Evolutionary conservation across 2,113 vertebrate genomes (phyloP).

Genomic region (Hippocampus zosterae): DNA sequence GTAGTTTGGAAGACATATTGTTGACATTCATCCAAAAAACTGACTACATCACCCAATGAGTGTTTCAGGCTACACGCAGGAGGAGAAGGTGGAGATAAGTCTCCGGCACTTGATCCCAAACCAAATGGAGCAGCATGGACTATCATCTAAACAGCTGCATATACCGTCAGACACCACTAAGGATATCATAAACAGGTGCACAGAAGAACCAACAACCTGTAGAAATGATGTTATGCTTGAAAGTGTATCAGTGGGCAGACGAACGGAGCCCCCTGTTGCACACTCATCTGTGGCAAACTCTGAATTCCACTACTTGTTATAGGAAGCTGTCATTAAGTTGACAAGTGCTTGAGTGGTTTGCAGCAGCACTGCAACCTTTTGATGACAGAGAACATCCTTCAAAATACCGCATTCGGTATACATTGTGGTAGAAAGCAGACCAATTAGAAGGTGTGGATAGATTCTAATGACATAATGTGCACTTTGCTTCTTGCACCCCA

Average conservation of each 20-base stretch:
- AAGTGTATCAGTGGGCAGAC: background rate
- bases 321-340: conserved; percentile 1
- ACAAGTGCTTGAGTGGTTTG: background rate
- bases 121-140: conserved; percentile 90
- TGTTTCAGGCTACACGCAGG: conserved; percentile 89
- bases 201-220: background rate
- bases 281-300: background rate
- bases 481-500: no score
- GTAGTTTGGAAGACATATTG: background rate
- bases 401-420: background rate
- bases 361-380: background rate
- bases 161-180: conserved; percentile 84
- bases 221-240: background rate
- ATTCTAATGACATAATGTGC: no score
- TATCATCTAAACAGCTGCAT: conserved; percentile 89
- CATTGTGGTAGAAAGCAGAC: no score
- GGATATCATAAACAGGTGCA: conserved; percentile 55
- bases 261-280: background rate
- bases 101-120: conserved; percentile 92
- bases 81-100: conserved; percentile 96
- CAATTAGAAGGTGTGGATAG: no score
- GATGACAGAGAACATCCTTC: background rate
- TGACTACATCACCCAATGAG: background rate
- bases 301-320: background rate
- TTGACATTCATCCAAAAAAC: background rate